These are phyloP conservation scores for Austrolebias charrua DNA, from an alignment of 2,797 vertebrate genomes.

Conservation along the genomic window DNA sequence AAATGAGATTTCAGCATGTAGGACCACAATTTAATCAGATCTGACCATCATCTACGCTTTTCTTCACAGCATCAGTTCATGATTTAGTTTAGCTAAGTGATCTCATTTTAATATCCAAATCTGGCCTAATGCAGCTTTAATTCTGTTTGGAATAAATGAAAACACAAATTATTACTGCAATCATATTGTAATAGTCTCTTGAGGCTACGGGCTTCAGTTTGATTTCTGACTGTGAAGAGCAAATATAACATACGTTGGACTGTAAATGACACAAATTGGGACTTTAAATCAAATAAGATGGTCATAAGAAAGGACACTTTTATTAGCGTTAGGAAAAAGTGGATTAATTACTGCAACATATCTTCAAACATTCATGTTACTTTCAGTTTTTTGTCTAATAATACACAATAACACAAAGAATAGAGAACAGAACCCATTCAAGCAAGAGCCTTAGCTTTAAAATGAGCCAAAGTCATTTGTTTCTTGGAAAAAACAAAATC, in stretches of 20 bases:
- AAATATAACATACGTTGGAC: slow-evolving; percentile 14
- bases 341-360: not conserved
- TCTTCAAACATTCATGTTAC: not conserved
- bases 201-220: slow-evolving; percentile 17
- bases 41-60: slow-evolving; percentile 14
- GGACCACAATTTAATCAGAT: slow-evolving; percentile 23
- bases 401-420: no score
- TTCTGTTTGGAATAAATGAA: slow-evolving; percentile 51
- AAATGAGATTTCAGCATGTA: slow-evolving; percentile 11
- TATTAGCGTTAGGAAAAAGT: slow-evolving; percentile 11
- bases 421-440: no score
- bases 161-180: slow-evolving; percentile 35
- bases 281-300: not conserved
- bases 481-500: not conserved
- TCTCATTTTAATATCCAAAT: slow-evolving; percentile 24
- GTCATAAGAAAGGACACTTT: not conserved
- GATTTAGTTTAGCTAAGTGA: slow-evolving; percentile 15
- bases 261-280: slow-evolving; percentile 10
- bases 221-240: slow-evolving; percentile 19
- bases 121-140: slow-evolving; percentile 40
- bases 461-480: not conserved
- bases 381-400: no score
- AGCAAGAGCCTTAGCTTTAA: not conserved
- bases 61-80: slow-evolving; percentile 14
- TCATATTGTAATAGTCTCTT: slow-evolving; percentile 36